Base-by-base conservation (phyloP, 2,113 vertebrate species). In the Acrocephalus arundinaceus region DNA sequence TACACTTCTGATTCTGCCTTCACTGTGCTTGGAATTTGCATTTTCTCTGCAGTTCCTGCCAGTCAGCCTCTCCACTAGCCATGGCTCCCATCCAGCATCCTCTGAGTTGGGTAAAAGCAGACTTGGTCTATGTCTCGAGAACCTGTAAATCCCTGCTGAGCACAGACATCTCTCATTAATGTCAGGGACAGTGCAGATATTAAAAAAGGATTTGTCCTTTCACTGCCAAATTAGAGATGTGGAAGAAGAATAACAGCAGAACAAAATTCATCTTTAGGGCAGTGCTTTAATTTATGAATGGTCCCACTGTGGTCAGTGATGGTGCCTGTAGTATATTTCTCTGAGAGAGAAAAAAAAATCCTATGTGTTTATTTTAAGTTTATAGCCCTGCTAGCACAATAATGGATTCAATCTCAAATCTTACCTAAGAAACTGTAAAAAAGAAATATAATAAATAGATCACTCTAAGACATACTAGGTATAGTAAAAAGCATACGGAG, bases 171-270 rank as follows among this genome's bases (percentile, higher is more conserved):
- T 88, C 67, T 58, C 86, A 62, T 24, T 92, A 86, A 77, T 83
- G 75, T 67, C 88, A 95, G 79, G 74, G 73, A 11, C 76, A 86
- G 33, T 55, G 51, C 79, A 88, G 82, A 58, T 74, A 15, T 65
- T 94, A 73, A 86, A 94, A 88, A 77, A 77, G 68, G 43, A 81
- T 87, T 92, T 0, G 24, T 93, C 76, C 79, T 95, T 94, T 90
- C 63, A 9, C 70, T 90, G 65, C 80, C 68, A 90, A 58, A 59
- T 81, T 84, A 71, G 79, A 71, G 51, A 71, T 0, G 0, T 52
- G 72, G 61, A 77, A 66, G 43, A 89, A 87, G 58, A 83, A 61
- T 37, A 59, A 31, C 46, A 84, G 79, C 13, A 80, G 59, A 76
- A 52, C 2, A 6, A 62, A 77, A 86, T 79, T 54, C 71, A 72